Percentiles rank a stretch among this genome's conserved stretches.
Conservation (phyloP, 2,113 vertebrate genomes). For the Phycodurus eques region DNA sequence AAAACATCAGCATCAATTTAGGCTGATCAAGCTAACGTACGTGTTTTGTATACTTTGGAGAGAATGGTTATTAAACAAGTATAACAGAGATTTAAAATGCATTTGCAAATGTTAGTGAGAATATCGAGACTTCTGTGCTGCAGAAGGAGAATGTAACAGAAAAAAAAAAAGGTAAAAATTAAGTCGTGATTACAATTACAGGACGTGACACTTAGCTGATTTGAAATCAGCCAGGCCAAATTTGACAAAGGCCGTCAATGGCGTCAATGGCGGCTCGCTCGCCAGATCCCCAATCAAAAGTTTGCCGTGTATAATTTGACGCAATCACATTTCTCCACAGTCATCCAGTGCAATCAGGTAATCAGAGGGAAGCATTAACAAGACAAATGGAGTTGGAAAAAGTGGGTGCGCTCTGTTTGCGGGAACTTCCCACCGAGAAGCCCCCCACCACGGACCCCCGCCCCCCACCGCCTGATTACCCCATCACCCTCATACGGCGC, state of each 20-base stretch:
- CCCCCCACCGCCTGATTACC: constrained; percentile 71
- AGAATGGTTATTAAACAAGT: not conserved
- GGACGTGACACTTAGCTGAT: constrained; percentile 77
- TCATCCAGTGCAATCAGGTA: constrained; percentile 84
- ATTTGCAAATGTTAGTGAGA: constrained; percentile 61
- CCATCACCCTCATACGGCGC: constrained; percentile 71
- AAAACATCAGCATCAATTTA: not conserved
- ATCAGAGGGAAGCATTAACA: constrained; percentile 82
- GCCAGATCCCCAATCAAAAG: constrained; percentile 81
- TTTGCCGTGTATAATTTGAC: constrained; percentile 82
- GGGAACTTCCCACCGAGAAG: constrained; percentile 78
- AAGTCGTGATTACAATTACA: constrained; percentile 82
- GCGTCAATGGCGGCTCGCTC: constrained; percentile 58
- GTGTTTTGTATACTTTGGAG: not conserved
- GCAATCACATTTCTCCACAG: constrained; percentile 84
- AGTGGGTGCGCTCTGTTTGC: constrained; percentile 79
- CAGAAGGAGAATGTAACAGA: not conserved
- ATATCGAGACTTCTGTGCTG: not conserved
- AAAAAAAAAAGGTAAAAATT: constrained; percentile 59
- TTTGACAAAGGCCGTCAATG: constrained; percentile 76
- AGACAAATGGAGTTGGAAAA: constrained; percentile 80
- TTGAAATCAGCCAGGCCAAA: constrained; percentile 80
- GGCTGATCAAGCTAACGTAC: not conserved
- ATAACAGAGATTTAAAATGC: not conserved
- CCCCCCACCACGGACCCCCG: constrained; percentile 54